Base-by-base conservation (phyloP, 2,797 vertebrate genomes). In the Pangasius sanitwongsei region DNA sequence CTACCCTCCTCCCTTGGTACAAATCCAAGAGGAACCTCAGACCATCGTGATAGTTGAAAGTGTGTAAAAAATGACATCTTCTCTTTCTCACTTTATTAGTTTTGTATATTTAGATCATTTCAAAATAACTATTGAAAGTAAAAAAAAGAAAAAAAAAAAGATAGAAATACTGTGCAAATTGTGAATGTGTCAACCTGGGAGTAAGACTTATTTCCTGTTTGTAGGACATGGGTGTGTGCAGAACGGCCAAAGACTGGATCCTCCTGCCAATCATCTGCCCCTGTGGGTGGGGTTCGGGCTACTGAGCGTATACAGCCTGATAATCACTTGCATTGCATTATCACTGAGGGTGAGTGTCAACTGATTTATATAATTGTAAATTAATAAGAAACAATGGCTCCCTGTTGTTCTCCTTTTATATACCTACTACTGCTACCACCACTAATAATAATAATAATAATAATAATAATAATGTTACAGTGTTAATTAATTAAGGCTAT, bases 1-100 rank as follows among this genome's bases (percentile, higher is more conserved):
- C 0, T 94, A 0, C 83, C 96, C 96, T 11, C 95, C 95, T 44
- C 96, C 96, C 0, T 0, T 28, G 20, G 4, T 0, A 0, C 0
- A 0, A 1, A 0, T 20, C 0, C 0, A 0, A 0, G 0, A 61
- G 18, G 0, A 2, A 3, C 1, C 59, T 34, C 23, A 2, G 16
- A 87, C 89, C 59, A 25, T 93, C 6, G 61, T 96, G 28, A 78
- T 91, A 0, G 31, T 89, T 34, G 20, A 93, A 89, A 93, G 95
- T 96, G 92, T 87, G 83, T 88, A 55, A 1, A n/a, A 28, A 37
- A 34, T n/a, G 0, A 44, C 4, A 41, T 57, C 28, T 25, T 69
- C 72, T 74, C n/a, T 86, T 81, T 31, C 34, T 67, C 3, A 20
- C 20, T 50, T 31, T 41, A 34, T 80, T 81, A n/a, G 74, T 1